These are phyloP conservation scores for Yponomeuta sedellus DNA, from an alignment of 2,888 invertebrate species.

Conservation along the genomic window DNA sequence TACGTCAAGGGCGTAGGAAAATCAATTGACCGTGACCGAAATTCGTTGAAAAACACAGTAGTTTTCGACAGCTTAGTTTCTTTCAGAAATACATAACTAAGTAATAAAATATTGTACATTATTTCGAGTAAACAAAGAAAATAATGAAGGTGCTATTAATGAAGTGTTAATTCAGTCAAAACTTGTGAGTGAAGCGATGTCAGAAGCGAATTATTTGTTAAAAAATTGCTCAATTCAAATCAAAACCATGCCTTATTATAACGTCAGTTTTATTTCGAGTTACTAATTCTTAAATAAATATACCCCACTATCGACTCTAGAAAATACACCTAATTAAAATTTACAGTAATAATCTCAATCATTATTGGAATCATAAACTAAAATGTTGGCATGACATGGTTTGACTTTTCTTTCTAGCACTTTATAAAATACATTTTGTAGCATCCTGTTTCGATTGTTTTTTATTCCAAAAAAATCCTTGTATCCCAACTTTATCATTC, in stretches of 20 bases:
- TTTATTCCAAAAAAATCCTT: too few species aligned
- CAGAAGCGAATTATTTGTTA: conserved; percentile 2
- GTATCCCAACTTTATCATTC: too few species aligned
- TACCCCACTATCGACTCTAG: neutral
- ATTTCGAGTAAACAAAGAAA: neutral
- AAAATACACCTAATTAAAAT: neutral
- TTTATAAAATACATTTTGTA: too few species aligned
- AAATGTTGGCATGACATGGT: conserved; percentile 69
- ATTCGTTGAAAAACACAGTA: neutral
- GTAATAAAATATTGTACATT: neutral
- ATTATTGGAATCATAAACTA: neutral
- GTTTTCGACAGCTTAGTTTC: neutral
- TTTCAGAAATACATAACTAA: neutral
- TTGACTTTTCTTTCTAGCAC: conserved; percentile 20
- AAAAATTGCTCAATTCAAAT: conserved; percentile 30
- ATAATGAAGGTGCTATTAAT: conserved; percentile 10
- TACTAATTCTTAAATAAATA: neutral
- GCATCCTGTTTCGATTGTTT: too few species aligned
- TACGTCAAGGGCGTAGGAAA: conserved; percentile 2
- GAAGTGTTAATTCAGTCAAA: conserved; percentile 14
- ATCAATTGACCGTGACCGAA: neutral
- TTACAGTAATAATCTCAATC: too few species aligned
- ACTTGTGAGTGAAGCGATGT: conserved; percentile 14
- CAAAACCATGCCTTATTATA: conserved; percentile 63
- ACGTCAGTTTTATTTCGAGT: neutral